A percentile compares a stretch with the other conserved stretches of the same genome.
These are phyloP conservation scores for Ectemnius continuus DNA, from an alignment of 2,888 invertebrate genomes.

Conservation along the genomic window DNA sequence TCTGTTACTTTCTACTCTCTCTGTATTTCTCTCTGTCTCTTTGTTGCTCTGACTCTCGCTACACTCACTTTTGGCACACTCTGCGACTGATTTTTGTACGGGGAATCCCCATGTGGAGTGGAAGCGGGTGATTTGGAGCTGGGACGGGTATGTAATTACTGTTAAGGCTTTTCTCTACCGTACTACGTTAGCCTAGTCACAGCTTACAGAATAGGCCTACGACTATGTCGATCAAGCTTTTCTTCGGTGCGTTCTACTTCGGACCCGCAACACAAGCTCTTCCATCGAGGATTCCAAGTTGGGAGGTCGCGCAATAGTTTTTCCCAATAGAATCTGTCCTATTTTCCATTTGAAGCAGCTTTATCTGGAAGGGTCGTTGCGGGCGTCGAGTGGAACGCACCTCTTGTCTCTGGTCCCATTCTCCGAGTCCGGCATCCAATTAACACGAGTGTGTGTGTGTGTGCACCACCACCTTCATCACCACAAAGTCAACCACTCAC, in stretches of 20 bases:
- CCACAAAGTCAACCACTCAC: no score
- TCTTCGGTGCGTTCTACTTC: no score
- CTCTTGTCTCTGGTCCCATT: not conserved
- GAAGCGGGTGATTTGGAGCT: conserved; percentile 44
- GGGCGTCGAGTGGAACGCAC: no score
- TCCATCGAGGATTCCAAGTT: no score
- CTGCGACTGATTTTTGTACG: conserved; percentile 24
- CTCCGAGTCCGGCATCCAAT: not conserved
- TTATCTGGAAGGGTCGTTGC: no score
- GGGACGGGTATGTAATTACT: conserved; percentile 69
- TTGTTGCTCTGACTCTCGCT: conserved; percentile 9
- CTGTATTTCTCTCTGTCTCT: conserved; percentile 11
- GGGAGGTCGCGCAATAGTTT: no score
- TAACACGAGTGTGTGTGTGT: no score
- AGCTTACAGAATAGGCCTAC: conserved; percentile 76
- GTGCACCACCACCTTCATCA: no score
- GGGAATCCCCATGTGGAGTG: conserved; percentile 39
- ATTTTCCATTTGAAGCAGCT: no score
- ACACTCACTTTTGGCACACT: no score
- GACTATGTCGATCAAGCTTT: conserved; percentile 23
- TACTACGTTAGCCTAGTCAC: conserved; percentile 16
- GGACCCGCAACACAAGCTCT: no score
- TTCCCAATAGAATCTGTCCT: no score
- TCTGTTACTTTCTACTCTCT: conserved; percentile 23
- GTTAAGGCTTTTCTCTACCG: conserved; percentile 45